A percentile compares a stretch with the other conserved stretches of the same genome.
Conservation (phyloP, 2,113 vertebrate genomes). For the Ia io region DNA sequence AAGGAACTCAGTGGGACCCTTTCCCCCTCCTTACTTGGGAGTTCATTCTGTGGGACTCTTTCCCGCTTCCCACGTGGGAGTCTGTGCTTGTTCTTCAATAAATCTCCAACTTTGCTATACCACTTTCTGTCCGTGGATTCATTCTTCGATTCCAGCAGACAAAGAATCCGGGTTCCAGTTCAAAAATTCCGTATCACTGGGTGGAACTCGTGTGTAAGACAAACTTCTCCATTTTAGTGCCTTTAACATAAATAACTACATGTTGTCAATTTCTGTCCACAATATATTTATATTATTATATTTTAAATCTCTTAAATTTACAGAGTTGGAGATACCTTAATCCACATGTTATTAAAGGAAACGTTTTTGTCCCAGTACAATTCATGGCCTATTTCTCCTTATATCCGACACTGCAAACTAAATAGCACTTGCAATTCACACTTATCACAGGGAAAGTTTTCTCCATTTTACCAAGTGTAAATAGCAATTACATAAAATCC, state of each 20-base stretch:
- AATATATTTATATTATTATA: background rate
- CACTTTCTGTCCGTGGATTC: no score
- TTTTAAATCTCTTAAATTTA: background rate
- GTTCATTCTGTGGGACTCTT: no score
- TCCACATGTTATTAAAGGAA: background rate
- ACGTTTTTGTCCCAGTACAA: background rate
- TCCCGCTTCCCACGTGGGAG: no score
- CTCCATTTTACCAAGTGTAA: background rate
- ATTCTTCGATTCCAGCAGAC: no score
- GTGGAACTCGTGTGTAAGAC: background rate
- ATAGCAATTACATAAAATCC: background rate
- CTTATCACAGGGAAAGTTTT: background rate
- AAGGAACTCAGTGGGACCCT: no score
- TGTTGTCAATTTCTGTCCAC: background rate
- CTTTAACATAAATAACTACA: background rate
- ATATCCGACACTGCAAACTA: background rate
- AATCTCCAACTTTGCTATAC: no score
- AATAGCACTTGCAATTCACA: background rate
- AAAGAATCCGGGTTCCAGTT: no score
- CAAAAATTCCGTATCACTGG: no score
- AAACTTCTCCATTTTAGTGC: background rate
- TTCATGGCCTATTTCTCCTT: background rate
- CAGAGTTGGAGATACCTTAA: background rate
- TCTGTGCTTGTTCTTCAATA: no score
- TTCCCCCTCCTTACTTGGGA: no score